Percentiles rank a stretch among this genome's conserved stretches.
These are phyloP conservation scores for Caenorhabditis inopinata DNA, from an alignment of 1,140 invertebrate genomes.

Conservation along the genomic window DNA sequence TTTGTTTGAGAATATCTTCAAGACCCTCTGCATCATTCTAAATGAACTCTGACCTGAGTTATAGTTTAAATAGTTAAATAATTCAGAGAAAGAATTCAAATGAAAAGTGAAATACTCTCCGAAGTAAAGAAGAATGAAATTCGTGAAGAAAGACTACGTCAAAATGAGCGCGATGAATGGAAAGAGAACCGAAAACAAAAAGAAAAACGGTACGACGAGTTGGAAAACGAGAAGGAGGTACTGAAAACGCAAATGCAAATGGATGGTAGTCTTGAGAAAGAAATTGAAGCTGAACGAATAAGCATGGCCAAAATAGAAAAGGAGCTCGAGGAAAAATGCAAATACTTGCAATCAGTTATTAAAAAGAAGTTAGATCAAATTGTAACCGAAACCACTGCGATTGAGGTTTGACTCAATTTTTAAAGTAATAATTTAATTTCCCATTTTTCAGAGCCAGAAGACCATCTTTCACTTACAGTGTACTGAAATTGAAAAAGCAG, in stretches of 20 bases:
- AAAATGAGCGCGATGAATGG: background rate
- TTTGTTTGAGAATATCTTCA: too few species aligned
- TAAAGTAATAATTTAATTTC: too few species aligned
- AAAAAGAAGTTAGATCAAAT: background rate
- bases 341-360: background rate
- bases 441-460: too few species aligned
- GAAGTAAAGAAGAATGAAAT: background rate
- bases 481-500: too few species aligned
- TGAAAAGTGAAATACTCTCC: background rate
- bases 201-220: background rate
- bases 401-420: background rate
- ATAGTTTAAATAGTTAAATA: too few species aligned
- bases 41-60: too few species aligned
- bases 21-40: too few species aligned
- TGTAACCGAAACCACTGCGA: background rate
- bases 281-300: background rate
- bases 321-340: background rate
- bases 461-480: too few species aligned
- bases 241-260: background rate
- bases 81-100: conserved; percentile 13
- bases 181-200: background rate
- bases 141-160: background rate
- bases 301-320: background rate
- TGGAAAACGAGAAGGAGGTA: background rate
- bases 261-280: background rate